These are phyloP conservation scores for Plectropomus leopardus DNA, from an alignment of 2,113 vertebrate species.

Conservation along the genomic window DNA sequence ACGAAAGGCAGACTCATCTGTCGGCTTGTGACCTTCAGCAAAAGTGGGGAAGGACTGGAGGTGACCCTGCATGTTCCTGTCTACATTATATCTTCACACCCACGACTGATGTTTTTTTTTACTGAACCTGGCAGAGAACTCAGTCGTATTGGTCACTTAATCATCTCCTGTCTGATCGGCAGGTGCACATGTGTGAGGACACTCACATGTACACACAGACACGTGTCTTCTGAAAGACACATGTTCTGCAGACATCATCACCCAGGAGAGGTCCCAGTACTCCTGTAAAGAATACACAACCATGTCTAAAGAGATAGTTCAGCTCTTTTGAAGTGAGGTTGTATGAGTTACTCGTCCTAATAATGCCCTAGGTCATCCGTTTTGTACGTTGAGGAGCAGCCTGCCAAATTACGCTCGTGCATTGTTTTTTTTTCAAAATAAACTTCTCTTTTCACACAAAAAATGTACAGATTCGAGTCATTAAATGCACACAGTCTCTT, in stretches of 20 bases:
- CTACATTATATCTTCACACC: conserved; percentile 20
- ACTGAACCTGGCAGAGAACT: conserved; percentile 4
- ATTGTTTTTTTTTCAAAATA: no score
- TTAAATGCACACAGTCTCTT: no score
- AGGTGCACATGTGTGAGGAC: background rate
- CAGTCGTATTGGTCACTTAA: conserved; percentile 16
- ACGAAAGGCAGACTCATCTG: conserved; percentile 42
- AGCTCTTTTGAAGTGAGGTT: no score
- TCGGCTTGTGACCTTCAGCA: conserved; percentile 51
- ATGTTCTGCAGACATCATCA: conserved; percentile 24
- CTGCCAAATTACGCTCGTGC: no score
- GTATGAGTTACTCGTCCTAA: no score
- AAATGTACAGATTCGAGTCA: no score
- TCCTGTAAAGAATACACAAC: conserved; percentile 15
- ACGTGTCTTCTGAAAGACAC: conserved; percentile 2
- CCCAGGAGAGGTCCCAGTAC: background rate
- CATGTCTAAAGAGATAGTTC: background rate
- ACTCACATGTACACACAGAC: background rate
- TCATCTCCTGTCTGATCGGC: conserved; percentile 33
- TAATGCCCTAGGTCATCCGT: no score
- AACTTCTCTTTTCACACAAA: no score
- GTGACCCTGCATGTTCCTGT: conserved; percentile 18
- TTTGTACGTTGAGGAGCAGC: no score
- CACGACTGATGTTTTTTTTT: conserved; percentile 3
- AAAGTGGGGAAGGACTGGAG: conserved; percentile 18